Evolutionary conservation across 2,113 vertebrate genomes (phyloP), one percentile per base, ranked within the genome.

Genomic region (Vimba vimba): DNA sequence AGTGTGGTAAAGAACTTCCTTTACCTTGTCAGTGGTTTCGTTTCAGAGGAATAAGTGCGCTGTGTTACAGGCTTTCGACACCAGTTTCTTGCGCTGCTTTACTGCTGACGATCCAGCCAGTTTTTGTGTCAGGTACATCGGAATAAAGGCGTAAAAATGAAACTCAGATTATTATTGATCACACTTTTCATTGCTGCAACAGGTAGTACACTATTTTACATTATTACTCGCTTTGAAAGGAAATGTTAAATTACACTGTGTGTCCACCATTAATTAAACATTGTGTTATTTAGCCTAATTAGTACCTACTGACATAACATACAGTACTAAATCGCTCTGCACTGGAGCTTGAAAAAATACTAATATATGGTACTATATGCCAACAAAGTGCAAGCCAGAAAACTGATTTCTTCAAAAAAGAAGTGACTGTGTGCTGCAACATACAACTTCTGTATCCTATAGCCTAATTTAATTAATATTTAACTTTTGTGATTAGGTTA

Each of bases 11-110:
- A 27, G 36, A 80, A 25, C 82, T 52, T 88, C 83, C 84, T 71
- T 79, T 13, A 19, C 12, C 55, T 47, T 11, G 43, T 55, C n/a
- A 36, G 30, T 43, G 73, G 80, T 88, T 88, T 88, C 85, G 81
- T 75, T 88, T 88, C 85, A 76, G 86, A 17, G 59, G 30, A 36
- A 33, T 60, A 7, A 57, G 77, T 36, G 74, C n/a, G 57, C 30
- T 15, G 25, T 15, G 11, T 47, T 1, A 5, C 7, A 47, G 57
- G n/a, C 47, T 30, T 9, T 2, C 21, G 39, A 33, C 4, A 1
- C 7, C 11, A 47, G 6, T 15, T 74, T 25, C 39, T 47, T 8
- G 3, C 27, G 4, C 45, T 1, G 47, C 25, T 33, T 6, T 11
- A 27, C 23, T 52, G 19, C 4, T 52, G 9, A 68, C 5, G 23